Conservation (phyloP, 2,888 invertebrate genomes). For the Thereva nobilitata region DNA sequence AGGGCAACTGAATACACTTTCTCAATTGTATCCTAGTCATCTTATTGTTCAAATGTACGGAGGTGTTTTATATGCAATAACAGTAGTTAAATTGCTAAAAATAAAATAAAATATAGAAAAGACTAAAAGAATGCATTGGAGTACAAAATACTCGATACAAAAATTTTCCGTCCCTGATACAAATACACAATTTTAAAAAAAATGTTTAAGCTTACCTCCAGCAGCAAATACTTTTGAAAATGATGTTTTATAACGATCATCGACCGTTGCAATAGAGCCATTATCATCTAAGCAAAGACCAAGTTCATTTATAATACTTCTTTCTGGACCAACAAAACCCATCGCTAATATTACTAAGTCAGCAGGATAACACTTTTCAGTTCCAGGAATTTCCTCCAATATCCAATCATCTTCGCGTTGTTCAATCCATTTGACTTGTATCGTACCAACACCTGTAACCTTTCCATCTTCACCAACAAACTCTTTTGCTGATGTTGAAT, state of each 20-base stretch:
- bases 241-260: slow-evolving; percentile 77
- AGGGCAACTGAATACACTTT: no score
- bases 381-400: slow-evolving; percentile 83
- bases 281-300: slow-evolving; percentile 85
- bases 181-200: no score
- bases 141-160: no score
- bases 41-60: no score
- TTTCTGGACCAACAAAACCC: slow-evolving; percentile 97
- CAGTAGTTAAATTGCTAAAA: no score
- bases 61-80: no score
- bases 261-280: slow-evolving; percentile 85
- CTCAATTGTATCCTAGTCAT: no score
- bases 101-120: no score
- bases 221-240: slow-evolving; percentile 90
- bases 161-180: no score
- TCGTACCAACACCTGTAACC: slow-evolving; percentile 88
- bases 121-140: no score
- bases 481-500: slow-evolving; percentile 92
- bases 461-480: slow-evolving; percentile 88
- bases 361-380: slow-evolving; percentile 78
- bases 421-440: slow-evolving; percentile 90
- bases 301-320: slow-evolving; percentile 80
- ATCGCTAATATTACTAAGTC: slow-evolving; percentile 95
- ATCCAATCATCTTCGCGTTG: slow-evolving; percentile 91
- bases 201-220: slow-evolving; percentile 69